phyloP scores from a whole-genome alignment of 2,888 invertebrate genomes.

The Resseliella maxima region DNA sequence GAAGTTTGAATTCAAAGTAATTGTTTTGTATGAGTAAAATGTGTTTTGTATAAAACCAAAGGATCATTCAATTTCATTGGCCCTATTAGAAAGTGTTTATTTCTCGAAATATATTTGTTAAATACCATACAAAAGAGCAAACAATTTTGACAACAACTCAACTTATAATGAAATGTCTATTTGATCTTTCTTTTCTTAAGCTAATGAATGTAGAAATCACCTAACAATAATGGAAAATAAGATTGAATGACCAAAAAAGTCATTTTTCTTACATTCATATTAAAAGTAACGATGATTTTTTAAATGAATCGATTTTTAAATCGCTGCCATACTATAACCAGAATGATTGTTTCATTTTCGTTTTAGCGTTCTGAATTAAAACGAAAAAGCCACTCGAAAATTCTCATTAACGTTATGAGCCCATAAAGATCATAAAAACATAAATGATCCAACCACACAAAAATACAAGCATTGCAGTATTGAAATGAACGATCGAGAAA shows the following conservation, averaged over 20 bases:
- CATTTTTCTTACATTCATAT: slow-evolving; percentile 33
- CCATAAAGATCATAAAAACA: slow-evolving; percentile 51
- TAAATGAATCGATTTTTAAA: slow-evolving; percentile 34
- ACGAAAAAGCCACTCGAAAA: slow-evolving; percentile 21
- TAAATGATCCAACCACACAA: slow-evolving; percentile 51
- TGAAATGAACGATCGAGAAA: slow-evolving; percentile 9
- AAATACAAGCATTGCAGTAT: neutral
- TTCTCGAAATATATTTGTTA: slow-evolving; percentile 25
- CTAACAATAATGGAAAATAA: neutral
- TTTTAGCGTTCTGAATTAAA: slow-evolving; percentile 41
- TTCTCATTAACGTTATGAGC: slow-evolving; percentile 47
- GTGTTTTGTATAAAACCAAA: neutral
- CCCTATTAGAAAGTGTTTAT: slow-evolving; percentile 16
- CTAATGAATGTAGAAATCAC: slow-evolving; percentile 14
- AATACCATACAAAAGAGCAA: neutral
- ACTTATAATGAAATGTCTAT: neutral
- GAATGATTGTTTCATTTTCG: slow-evolving; percentile 1
- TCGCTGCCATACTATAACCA: neutral
- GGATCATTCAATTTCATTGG: neutral
- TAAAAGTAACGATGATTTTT: slow-evolving; percentile 36
- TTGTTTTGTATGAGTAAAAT: neutral
- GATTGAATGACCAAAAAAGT: slow-evolving; percentile 39
- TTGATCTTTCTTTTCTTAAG: neutral
- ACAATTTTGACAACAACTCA: neutral
- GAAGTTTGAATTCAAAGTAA: neutral